Conservation (phyloP, 2,113 vertebrate genomes). For the Hydropotes inermis region DNA sequence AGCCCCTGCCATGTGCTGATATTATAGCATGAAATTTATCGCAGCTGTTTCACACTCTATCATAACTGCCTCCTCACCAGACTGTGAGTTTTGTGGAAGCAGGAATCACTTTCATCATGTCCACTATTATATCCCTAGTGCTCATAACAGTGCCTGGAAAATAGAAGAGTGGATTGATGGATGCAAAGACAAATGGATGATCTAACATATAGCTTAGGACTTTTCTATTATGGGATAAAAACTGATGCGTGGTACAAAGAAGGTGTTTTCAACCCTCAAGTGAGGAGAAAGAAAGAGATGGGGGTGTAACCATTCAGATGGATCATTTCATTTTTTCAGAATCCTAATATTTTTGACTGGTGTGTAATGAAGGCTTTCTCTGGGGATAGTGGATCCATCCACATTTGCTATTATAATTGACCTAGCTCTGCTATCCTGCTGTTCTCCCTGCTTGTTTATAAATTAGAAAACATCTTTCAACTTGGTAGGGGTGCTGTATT, state of each 20-base stretch:
- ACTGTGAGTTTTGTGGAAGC: neutral
- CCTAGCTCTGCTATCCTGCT: constrained; percentile 36
- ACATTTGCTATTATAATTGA: constrained; percentile 63
- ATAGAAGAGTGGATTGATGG: neutral
- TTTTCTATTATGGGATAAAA: neutral
- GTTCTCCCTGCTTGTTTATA: constrained; percentile 56
- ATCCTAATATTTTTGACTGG: neutral
- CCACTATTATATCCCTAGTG: neutral
- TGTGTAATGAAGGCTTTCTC: neutral
- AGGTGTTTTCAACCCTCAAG: neutral
- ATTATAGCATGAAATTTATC: neutral
- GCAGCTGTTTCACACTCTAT: neutral
- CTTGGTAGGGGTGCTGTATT: constrained; percentile 47
- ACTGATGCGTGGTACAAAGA: neutral
- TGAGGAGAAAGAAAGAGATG: neutral
- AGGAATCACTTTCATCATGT: neutral
- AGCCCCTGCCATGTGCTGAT: neutral
- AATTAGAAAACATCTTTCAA: constrained; percentile 65
- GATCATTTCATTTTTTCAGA: neutral
- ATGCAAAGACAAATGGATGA: neutral
- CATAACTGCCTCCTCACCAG: neutral
- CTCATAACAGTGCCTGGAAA: neutral
- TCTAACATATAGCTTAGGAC: neutral
- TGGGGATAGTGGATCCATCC: neutral
- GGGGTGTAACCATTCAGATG: neutral